phyloP scores from a whole-genome alignment of 2,113 vertebrate species.

The Hymenochirus boettgeri region DNA sequence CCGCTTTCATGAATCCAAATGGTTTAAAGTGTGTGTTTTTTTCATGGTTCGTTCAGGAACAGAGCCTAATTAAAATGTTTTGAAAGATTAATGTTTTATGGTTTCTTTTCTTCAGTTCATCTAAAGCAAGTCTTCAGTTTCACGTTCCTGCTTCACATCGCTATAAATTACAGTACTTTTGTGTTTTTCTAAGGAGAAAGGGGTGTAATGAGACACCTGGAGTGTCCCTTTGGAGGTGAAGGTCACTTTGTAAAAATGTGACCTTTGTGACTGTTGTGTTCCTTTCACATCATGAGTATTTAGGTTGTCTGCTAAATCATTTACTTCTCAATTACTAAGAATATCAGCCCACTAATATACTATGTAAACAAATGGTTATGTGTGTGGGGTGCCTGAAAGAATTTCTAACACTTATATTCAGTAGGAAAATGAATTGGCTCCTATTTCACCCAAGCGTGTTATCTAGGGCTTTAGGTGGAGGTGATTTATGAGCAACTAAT shows the following conservation, averaged over 20 bases:
- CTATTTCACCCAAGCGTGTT: not conserved
- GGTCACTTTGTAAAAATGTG: conserved; percentile 22
- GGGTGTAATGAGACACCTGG: conserved; percentile 22
- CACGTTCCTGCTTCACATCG: not conserved
- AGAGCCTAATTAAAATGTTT: conserved; percentile 26
- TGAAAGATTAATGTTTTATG: conserved; percentile 33
- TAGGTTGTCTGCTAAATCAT: conserved; percentile 12
- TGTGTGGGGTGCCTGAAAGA: not conserved
- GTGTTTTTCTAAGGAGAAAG: conserved; percentile 30
- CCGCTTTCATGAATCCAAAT: conserved; percentile 6
- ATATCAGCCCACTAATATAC: conserved; percentile 1
- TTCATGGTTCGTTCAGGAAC: conserved; percentile 2
- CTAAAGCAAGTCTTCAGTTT: conserved; percentile 16
- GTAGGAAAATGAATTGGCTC: not conserved
- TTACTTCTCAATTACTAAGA: conserved; percentile 8
- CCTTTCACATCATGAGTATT: conserved; percentile 17
- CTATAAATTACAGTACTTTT: conserved; percentile 23
- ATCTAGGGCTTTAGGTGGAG: not conserved
- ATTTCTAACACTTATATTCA: not conserved
- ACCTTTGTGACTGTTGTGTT: conserved; percentile 10
- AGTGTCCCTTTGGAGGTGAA: conserved; percentile 27
- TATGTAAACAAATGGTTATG: not conserved
- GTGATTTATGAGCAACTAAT: too few species aligned
- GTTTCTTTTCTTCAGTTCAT: conserved; percentile 24
- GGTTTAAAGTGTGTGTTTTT: not conserved